Percentiles rank a stretch among this genome's conserved stretches.
Evolutionary conservation across 2,797 vertebrate species (phyloP).

Genomic region (Mus caroli): DNA sequence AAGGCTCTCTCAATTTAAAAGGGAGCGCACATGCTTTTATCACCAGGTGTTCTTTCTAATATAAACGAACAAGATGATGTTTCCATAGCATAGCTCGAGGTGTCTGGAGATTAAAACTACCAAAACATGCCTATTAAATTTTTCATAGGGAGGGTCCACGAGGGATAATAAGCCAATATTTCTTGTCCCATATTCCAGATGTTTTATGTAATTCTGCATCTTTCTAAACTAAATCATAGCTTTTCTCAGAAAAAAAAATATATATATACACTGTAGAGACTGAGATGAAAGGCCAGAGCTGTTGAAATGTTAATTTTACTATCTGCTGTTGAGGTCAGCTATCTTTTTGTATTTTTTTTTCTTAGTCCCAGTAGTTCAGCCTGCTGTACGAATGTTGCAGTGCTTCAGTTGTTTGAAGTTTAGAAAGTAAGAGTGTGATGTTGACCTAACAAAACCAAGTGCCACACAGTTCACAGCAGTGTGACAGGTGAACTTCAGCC

Average conservation of each 20-base stretch:
- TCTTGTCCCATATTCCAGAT: slow-evolving; percentile 98
- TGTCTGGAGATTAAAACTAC: slow-evolving; percentile 96
- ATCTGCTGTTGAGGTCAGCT: slow-evolving; percentile 98
- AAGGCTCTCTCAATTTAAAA: slow-evolving; percentile 86
- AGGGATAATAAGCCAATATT: slow-evolving; percentile 98
- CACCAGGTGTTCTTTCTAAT: slow-evolving; percentile 96
- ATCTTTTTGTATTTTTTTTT: slow-evolving; percentile 93
- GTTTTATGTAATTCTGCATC: slow-evolving; percentile 96
- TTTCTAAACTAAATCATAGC: slow-evolving; percentile 94
- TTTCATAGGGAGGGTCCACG: slow-evolving; percentile 97
- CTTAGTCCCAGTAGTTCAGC: slow-evolving; percentile 96
- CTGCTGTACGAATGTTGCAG: slow-evolving; percentile 98
- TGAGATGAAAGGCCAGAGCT: slow-evolving; percentile 98
- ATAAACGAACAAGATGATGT: slow-evolving; percentile 98
- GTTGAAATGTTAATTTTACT: slow-evolving; percentile 99
- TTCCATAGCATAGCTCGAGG: slow-evolving; percentile 96
- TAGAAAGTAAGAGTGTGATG: slow-evolving; percentile 92
- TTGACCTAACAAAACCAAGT: slow-evolving; percentile 93
- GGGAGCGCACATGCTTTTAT: slow-evolving; percentile 94
- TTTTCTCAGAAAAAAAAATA: slow-evolving; percentile 87
- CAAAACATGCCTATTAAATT: slow-evolving; percentile 99
- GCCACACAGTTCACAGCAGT: slow-evolving; percentile 89
- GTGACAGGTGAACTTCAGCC: slow-evolving; percentile 86
- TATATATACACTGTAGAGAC: slow-evolving; percentile 92
- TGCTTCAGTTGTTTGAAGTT: slow-evolving; percentile 98